A percentile compares a stretch with the other conserved stretches of the same genome.
Evolutionary conservation across 2,797 vertebrate genomes (phyloP).

Genomic region (Amazona finschi): DNA sequence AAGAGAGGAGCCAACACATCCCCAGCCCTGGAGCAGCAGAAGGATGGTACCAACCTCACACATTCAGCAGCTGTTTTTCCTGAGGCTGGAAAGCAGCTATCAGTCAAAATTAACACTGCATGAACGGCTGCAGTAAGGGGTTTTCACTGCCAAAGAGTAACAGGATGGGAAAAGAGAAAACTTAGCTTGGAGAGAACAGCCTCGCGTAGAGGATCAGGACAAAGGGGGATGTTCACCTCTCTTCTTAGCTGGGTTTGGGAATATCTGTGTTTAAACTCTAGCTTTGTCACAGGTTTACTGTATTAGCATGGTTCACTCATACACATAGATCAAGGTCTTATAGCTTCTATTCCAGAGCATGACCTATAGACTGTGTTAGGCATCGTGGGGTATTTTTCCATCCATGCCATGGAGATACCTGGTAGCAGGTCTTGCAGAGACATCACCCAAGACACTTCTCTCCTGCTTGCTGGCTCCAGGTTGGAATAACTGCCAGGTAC

Average conservation of each 20-base stretch:
- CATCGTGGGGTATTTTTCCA: background rate
- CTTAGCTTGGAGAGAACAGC: background rate
- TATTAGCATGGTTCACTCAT: background rate
- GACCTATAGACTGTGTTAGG: background rate
- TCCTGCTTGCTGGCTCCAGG: background rate
- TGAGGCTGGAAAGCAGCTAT: constrained; percentile 1
- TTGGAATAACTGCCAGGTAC: background rate
- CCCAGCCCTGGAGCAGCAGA: background rate
- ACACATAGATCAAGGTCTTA: background rate
- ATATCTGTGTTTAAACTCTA: background rate
- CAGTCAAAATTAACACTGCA: background rate
- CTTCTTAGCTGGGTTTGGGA: background rate
- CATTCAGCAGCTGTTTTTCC: constrained; percentile 8
- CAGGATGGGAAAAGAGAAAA: background rate
- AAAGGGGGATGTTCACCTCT: background rate
- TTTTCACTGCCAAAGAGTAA: background rate
- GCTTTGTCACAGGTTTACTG: background rate
- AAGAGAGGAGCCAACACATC: background rate
- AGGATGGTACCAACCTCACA: background rate
- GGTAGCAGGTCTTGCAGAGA: background rate
- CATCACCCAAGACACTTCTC: background rate
- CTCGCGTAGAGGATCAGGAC: background rate
- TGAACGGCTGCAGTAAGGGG: background rate
- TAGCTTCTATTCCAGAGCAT: background rate
- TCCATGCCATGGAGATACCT: rapidly evolving